Base-by-base conservation (phyloP, 2,888 invertebrate species). In the Electrophaes corylata region DNA sequence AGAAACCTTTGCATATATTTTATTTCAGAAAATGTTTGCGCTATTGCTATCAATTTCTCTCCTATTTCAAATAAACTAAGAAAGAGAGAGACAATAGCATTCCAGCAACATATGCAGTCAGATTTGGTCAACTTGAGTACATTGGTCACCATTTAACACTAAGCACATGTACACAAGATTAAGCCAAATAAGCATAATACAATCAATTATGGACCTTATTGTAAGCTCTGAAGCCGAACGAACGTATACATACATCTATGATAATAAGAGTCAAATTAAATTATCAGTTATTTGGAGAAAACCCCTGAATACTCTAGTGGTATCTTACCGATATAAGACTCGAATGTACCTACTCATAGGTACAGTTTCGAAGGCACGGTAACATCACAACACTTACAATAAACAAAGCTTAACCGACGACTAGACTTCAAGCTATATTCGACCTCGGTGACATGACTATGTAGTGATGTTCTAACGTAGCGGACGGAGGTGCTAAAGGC, bases 371-470 rank as follows among this genome's bases (percentile, higher is more conserved):
- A 50, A 41, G 49, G 31, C 31, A 50, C 49, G 6, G 31, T 12
- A 31, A 40, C 10, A 23, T 20, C 19, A 31, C 19, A 12, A 14
- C 3, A n/a, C n/a, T n/a, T n/a, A n/a, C 18, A 8, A 37, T 37
- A 23, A 37, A 40, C 31, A 41, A 18, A 18, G 31, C 19, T 2
- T 23, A 26, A 29, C 26, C 26, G 26, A 29, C 29, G 49, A 52
- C 43, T 50, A 46, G 18, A 44, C 62, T 59, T 83, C 74, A 88
- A 58, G 88, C 87, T 65, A 83, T 72, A 57, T 89, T 83, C 23
- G 87, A 77, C 62, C 84, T 66, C 0, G 91, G 91, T 10, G 89
- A 87, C 91, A 91, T 91, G 12, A 84, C 84, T 37, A 88, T 88
- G 60, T 91, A 91, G 69, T 89, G 88, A 45, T 86, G 83, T 29